A percentile compares a stretch with the other conserved stretches of the same genome.
phyloP scores from a whole-genome alignment of 2,113 vertebrate species.

The Ascaphus truei region DNA sequence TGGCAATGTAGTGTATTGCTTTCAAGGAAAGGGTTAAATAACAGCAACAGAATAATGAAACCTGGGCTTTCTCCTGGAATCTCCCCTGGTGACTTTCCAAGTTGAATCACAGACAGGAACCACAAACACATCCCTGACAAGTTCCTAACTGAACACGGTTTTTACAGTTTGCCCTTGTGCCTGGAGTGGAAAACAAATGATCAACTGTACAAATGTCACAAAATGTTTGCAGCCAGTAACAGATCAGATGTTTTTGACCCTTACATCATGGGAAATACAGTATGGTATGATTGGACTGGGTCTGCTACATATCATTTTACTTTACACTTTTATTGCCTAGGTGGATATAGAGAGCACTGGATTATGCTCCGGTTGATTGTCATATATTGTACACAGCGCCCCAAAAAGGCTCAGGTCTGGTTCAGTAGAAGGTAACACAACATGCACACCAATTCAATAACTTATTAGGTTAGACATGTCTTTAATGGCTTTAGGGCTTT shows the following conservation, averaged over 20 bases:
- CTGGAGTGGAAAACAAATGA: background rate
- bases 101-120: background rate
- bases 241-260: background rate
- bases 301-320: no score
- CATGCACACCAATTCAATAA: no score
- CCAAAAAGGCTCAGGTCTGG: no score
- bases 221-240: background rate
- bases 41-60: background rate
- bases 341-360: no score
- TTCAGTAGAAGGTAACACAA: no score
- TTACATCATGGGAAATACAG: background rate
- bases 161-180: background rate
- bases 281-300: no score
- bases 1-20: background rate
- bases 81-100: background rate
- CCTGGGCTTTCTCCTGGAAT: background rate
- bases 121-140: background rate
- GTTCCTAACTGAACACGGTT: background rate
- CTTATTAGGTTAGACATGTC: no score
- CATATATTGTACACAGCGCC: no score
- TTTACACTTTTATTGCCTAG: no score
- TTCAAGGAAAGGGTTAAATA: background rate
- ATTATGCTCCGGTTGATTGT: no score
- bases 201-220: background rate
- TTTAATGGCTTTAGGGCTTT: no score